Conservation (phyloP, 1,140 invertebrate genomes). For the Acromyrmex charruanus region DNA sequence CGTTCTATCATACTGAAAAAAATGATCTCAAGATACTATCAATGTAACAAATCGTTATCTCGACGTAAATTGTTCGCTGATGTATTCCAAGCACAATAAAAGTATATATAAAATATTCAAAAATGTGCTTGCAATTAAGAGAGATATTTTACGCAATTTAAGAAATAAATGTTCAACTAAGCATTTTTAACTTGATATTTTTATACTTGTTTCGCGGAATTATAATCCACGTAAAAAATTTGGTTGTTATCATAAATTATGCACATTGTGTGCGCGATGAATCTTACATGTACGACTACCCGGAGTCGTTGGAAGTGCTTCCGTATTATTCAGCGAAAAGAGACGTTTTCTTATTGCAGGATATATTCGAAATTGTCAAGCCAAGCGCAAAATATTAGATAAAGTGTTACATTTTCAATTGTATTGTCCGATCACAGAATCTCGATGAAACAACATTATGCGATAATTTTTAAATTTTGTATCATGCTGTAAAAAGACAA, state of each 20-base stretch:
- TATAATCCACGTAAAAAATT: background rate
- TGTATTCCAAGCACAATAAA: background rate
- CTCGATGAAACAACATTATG: background rate
- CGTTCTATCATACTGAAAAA: background rate
- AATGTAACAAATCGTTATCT: background rate
- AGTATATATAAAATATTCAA: too few relatives aligned
- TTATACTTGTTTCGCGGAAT: background rate
- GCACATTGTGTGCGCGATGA: background rate
- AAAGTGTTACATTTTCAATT: background rate
- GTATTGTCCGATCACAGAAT: background rate
- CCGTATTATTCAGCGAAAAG: constrained; percentile 16
- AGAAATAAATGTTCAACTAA: background rate
- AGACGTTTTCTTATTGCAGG: background rate
- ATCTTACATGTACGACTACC: constrained; percentile 32
- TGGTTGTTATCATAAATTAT: constrained; percentile 16
- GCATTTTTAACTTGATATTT: constrained; percentile 10
- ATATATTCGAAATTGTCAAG: constrained; percentile 20
- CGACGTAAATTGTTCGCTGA: background rate
- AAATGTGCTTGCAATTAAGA: background rate
- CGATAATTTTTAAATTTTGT: background rate
- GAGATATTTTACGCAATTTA: background rate
- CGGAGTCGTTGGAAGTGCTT: constrained; percentile 8
- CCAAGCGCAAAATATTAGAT: constrained; percentile 1
- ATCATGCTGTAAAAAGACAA: background rate
- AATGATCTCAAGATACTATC: background rate